Evolutionary conservation across 2,113 vertebrate genomes (phyloP).

Genomic region (Labeo rohita): DNA sequence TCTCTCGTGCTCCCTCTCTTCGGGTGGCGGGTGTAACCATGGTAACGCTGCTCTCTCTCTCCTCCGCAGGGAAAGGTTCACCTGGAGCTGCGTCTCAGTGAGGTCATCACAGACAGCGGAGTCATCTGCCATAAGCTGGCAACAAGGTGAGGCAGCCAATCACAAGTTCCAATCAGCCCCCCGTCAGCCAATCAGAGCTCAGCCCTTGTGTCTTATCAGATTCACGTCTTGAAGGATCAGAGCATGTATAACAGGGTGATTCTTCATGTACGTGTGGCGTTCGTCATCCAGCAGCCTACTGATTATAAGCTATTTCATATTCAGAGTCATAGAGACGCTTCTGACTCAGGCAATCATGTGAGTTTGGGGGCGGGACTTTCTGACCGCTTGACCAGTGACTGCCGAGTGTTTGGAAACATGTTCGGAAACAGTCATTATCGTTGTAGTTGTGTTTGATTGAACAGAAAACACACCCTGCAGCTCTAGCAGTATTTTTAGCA

Average conservation of each 20-base stretch:
- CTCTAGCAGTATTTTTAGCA: background rate
- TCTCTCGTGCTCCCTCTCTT: background rate
- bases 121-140: slow-evolving; percentile 93
- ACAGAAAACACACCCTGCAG: background rate
- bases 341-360: background rate
- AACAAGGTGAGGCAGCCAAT: slow-evolving; percentile 81
- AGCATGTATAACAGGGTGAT: background rate
- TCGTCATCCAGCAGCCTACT: background rate
- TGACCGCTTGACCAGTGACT: background rate
- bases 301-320: too few species aligned
- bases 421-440: background rate
- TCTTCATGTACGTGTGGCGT: background rate
- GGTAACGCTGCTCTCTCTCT: slow-evolving; percentile 36
- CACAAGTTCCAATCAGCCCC: background rate
- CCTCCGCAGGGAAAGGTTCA: slow-evolving; percentile 93
- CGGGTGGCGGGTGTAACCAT: slow-evolving; percentile 47
- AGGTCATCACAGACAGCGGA: slow-evolving; percentile 96
- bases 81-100: slow-evolving; percentile 92
- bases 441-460: background rate
- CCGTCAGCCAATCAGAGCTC: slow-evolving; percentile 29
- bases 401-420: background rate
- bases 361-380: background rate
- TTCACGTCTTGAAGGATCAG: background rate
- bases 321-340: too few species aligned
- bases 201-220: background rate